Base-by-base conservation (phyloP, 2,888 invertebrate species). In the Nymphalis c-album region DNA sequence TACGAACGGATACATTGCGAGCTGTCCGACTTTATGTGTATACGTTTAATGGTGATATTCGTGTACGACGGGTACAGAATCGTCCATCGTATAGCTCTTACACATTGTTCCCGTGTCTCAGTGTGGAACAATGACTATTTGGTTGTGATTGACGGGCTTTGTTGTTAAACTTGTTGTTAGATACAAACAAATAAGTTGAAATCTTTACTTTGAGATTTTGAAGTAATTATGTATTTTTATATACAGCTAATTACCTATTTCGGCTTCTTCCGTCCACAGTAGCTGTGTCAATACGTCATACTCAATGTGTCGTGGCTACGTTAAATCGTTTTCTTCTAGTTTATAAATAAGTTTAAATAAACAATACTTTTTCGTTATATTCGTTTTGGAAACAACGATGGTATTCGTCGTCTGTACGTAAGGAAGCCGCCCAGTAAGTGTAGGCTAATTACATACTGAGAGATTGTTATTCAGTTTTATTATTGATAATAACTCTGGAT, bases 41-140 rank as follows among this genome's bases (percentile, higher is more conserved):
- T n/a, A 6, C 4, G 1, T 8, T n/a, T 57, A 57, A n/a, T 8
- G n/a, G n/a, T 16, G 10, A 57, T 57, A n/a, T n/a, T 53, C 53
- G 16, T 53, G 7, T 35, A 18, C 18, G 7, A 17, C 48, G n/a
- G n/a, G 7, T 35, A 26, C 1, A 26, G 16, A 16, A 16, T 7
- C 22, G 22, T 10, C 16, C 7, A 13, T n/a, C 50, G 50, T 51
- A 51, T 31, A 7, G 17, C 53, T 31, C 17, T 7, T 17, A 55
- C 53, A 55, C 53, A 17, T 31, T 26, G 31, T 55, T 55, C 17
- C 17, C 4, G 26, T 55, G 17, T 51, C 22, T 51, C 53, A 10
- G 53, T 55, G 53, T 55, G 31, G 17, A n/a, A 62, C 62, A 62
- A 53, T 62, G 51, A 16, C 51, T 62, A 61, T 50, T 40, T 40